Percentiles rank a stretch among this genome's conserved stretches.
Evolutionary conservation across 2,113 vertebrate genomes (phyloP).

Genomic region (Gymnocephalus cernua): DNA sequence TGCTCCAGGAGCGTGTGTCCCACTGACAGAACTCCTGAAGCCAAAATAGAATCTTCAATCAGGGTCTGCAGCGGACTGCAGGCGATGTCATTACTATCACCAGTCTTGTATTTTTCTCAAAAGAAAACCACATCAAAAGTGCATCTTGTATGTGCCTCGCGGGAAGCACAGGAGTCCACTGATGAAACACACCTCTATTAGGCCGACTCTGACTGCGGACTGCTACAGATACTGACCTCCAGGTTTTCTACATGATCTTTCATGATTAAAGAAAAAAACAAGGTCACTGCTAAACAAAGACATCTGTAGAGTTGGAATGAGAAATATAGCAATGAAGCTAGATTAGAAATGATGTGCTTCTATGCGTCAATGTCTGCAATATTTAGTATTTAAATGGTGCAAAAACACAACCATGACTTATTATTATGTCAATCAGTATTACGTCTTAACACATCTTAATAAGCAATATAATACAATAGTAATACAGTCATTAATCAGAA

Average conservation of each 20-base stretch:
- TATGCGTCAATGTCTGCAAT: not conserved
- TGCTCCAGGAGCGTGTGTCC: constrained; percentile 58
- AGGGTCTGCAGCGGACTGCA: constrained; percentile 58
- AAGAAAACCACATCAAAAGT: constrained; percentile 76
- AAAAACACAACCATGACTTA: not conserved
- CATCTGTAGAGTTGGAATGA: constrained; percentile 3
- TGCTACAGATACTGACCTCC: constrained; percentile 65
- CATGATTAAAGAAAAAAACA: constrained; percentile 58
- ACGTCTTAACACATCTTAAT: not conserved
- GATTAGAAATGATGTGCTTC: constrained; percentile 13
- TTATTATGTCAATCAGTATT: not conserved
- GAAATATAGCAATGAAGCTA: not conserved
- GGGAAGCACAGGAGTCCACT: constrained; percentile 57
- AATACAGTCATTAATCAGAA: too few species aligned
- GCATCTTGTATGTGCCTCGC: constrained; percentile 69
- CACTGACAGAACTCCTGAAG: constrained; percentile 74
- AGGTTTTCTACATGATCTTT: constrained; percentile 22
- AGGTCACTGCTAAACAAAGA: constrained; percentile 44
- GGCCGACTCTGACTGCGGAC: constrained; percentile 39
- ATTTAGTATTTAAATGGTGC: not conserved
- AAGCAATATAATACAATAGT: not conserved
- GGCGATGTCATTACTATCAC: constrained; percentile 73
- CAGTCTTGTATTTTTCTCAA: constrained; percentile 71
- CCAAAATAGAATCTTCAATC: constrained; percentile 76
- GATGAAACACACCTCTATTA: constrained; percentile 73